These are phyloP conservation scores for Cheilinus undulatus DNA, from an alignment of 2,113 vertebrate species.

Conservation along the genomic window DNA sequence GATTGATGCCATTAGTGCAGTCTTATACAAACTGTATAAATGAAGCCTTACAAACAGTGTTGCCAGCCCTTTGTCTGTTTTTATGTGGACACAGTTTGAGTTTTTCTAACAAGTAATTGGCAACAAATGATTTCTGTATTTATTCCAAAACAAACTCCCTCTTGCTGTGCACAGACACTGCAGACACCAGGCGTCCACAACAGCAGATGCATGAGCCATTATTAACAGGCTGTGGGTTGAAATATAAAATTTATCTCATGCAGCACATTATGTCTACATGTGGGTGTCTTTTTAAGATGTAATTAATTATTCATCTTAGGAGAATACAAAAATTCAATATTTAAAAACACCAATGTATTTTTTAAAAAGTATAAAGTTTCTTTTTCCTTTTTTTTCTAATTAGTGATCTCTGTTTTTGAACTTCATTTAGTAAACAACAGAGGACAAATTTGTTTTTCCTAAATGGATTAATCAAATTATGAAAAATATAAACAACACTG, in stretches of 20 bases:
- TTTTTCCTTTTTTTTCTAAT: background rate
- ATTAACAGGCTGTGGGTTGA: conserved; percentile 38
- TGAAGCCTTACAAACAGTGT: conserved; percentile 15
- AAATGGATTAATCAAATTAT: conserved; percentile 48
- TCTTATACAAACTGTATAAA: conserved; percentile 18
- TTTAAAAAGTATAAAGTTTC: background rate
- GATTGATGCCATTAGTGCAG: conserved; percentile 15
- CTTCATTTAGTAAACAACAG: conserved; percentile 5
- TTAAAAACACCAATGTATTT: background rate
- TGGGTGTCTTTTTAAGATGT: conserved; percentile 14
- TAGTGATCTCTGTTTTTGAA: conserved; percentile 32
- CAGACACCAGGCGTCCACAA: conserved; percentile 19
- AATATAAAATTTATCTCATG: conserved; percentile 4
- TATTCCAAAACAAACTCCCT: conserved; percentile 38
- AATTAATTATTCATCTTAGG: conserved; percentile 14
- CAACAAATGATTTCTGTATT: conserved; percentile 21
- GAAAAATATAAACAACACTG: conserved; percentile 20
- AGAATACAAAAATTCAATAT: background rate
- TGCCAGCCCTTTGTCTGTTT: conserved; percentile 16
- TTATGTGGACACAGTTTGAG: conserved; percentile 3
- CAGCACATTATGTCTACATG: conserved; percentile 3
- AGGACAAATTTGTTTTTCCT: conserved; percentile 35
- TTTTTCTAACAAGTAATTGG: conserved; percentile 53
- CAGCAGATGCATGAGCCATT: conserved; percentile 33
- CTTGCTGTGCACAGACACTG: conserved; percentile 43